These are phyloP conservation scores for Brachionus asplanchnoidis DNA, from an alignment of 1,140 invertebrate genomes.

Conservation along the genomic window DNA sequence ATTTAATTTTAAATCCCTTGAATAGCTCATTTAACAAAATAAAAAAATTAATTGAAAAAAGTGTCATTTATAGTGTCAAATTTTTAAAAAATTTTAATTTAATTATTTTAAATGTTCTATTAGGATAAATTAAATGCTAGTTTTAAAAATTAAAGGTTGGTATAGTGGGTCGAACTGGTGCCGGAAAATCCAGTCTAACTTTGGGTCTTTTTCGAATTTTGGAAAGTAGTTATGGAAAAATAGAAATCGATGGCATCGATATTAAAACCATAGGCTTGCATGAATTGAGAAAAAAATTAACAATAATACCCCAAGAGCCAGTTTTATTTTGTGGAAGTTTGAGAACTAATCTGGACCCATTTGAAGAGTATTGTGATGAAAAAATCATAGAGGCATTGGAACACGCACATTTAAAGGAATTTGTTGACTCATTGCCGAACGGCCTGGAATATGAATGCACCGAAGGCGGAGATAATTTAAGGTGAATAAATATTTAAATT, in stretches of 20 bases:
- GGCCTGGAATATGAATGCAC: background rate
- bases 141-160: conserved; percentile 59
- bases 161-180: conserved; percentile 77
- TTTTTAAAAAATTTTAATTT: too few relatives aligned
- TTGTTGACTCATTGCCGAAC: conserved; percentile 48
- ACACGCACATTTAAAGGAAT: conserved; percentile 61
- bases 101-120: too few relatives aligned
- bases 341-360: conserved; percentile 62
- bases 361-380: conserved; percentile 67
- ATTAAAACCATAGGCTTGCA: conserved; percentile 65
- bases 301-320: conserved; percentile 85
- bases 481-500: background rate
- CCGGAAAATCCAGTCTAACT: conserved; percentile 79
- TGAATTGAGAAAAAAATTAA: conserved; percentile 67
- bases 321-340: conserved; percentile 78
- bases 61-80: too few relatives aligned
- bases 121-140: too few relatives aligned
- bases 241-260: conserved; percentile 67
- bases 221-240: conserved; percentile 57
- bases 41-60: too few relatives aligned
- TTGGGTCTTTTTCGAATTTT: conserved; percentile 60
- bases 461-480: conserved; percentile 36
- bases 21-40: background rate
- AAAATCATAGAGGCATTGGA: conserved; percentile 70
- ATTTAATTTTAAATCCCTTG: background rate